These are phyloP conservation scores for Dasypolia templi DNA, from an alignment of 2,888 invertebrate species.

Conservation along the genomic window DNA sequence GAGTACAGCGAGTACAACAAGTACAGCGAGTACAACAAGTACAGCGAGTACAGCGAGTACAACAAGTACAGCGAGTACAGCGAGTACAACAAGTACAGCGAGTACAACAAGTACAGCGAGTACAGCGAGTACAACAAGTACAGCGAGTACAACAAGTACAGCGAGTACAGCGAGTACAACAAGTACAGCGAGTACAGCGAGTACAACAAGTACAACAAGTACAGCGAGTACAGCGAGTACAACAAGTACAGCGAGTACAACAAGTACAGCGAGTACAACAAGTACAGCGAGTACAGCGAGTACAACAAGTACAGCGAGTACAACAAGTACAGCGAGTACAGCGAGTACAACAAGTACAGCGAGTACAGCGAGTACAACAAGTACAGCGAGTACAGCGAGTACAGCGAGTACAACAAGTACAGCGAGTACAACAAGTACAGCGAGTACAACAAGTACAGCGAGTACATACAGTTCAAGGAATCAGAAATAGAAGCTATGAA, in stretches of 20 bases:
- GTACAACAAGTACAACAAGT: neutral
- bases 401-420: neutral
- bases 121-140: no score
- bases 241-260: neutral
- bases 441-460: no score
- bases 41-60: no score
- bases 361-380: no score
- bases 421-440: no score
- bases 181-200: neutral
- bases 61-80: neutral
- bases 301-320: no score
- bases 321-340: neutral
- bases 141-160: neutral
- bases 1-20: neutral
- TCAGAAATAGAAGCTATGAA: conserved; percentile 43
- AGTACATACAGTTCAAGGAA: conserved; percentile 7
- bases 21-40: no score
- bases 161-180: no score
- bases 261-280: no score
- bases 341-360: no score
- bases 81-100: no score
- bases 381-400: neutral
- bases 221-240: no score
- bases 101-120: neutral
- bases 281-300: neutral